These are phyloP conservation scores for Sycophila texana DNA, from an alignment of 2,888 invertebrate species.

Conservation along the genomic window DNA sequence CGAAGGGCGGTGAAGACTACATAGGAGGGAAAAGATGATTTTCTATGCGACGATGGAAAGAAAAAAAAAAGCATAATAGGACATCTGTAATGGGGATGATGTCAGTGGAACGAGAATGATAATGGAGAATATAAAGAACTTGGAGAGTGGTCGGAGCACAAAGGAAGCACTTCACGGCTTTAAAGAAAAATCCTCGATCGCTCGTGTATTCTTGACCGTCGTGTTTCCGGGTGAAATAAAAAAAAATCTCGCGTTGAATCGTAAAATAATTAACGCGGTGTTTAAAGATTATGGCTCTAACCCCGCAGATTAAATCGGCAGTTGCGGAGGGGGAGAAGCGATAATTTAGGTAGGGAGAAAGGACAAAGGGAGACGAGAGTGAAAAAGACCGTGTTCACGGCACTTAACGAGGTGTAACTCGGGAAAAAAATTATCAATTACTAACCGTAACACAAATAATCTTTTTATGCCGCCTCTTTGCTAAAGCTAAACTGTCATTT, in stretches of 20 bases:
- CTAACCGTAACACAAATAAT: too few species aligned
- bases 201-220: background rate
- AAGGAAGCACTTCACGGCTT: constrained; percentile 16
- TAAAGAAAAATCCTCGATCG: constrained; percentile 3
- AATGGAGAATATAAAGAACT: constrained; percentile 32
- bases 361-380: background rate
- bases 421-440: too few species aligned
- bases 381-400: background rate
- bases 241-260: too few species aligned
- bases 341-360: constrained; percentile 1
- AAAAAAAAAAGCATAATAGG: background rate
- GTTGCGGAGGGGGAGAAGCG: background rate
- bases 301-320: too few species aligned
- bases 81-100: constrained; percentile 15
- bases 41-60: background rate
- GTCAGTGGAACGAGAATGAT: background rate
- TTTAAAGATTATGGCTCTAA: too few species aligned
- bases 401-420: background rate
- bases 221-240: too few species aligned
- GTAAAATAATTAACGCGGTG: too few species aligned
- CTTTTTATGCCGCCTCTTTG: too few species aligned
- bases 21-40: background rate
- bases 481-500: too few species aligned
- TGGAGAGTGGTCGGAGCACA: background rate
- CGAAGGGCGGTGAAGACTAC: background rate